Evolutionary conservation across 2,797 vertebrate species (phyloP).

Genomic region (Muscicapa striata): DNA sequence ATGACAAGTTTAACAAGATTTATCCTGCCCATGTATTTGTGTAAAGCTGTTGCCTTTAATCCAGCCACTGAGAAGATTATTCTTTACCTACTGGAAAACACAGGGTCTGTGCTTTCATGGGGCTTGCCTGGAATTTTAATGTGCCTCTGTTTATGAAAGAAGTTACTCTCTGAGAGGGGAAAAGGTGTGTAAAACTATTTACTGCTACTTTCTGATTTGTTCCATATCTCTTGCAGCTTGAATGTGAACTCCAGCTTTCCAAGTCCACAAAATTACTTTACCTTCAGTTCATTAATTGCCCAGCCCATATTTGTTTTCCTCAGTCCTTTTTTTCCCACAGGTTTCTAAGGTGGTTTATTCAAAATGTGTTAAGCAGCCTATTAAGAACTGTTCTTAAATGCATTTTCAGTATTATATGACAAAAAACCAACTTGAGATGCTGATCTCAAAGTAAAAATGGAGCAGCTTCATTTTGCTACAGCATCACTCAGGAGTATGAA

Average conservation of each 20-base stretch:
- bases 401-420: not conserved
- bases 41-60: not conserved
- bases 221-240: not conserved
- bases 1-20: conserved; percentile 7
- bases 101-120: fast-evolving
- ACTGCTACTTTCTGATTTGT: not conserved
- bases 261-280: conserved; percentile 32
- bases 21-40: not conserved
- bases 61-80: not conserved
- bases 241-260: conserved; percentile 27
- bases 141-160: not conserved
- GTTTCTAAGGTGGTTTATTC: not conserved
- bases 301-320: not conserved
- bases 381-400: not conserved
- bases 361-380: not conserved
- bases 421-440: not conserved
- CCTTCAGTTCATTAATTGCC: not conserved
- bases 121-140: not conserved
- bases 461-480: not conserved
- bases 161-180: not conserved
- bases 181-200: not conserved
- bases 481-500: not conserved
- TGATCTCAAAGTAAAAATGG: not conserved
- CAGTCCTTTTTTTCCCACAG: not conserved
- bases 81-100: not conserved